Conservation (phyloP, 2,888 invertebrate genomes). For the Apomyelois bistriatella region DNA sequence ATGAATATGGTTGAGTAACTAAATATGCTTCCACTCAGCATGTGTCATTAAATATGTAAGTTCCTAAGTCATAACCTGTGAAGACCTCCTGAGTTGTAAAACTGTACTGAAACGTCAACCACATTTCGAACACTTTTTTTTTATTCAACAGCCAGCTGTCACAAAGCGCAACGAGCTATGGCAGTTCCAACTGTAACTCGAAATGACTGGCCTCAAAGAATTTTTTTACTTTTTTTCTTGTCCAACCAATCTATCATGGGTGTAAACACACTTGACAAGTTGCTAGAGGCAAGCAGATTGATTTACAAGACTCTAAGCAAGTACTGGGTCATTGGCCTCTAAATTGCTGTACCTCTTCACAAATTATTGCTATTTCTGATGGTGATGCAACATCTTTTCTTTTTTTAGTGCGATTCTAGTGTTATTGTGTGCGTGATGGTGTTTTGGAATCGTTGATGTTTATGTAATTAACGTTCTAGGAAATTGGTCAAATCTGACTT, state of each 20-base stretch:
- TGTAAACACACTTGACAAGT: constrained; percentile 14
- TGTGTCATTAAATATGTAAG: too few species aligned
- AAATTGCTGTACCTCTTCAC: constrained; percentile 6
- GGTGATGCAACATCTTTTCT: constrained; percentile 2
- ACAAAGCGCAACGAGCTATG: neutral
- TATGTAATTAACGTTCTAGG: neutral
- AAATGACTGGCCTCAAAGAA: constrained; percentile 1
- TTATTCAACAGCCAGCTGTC: neutral
- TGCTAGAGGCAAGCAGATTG: constrained; percentile 6
- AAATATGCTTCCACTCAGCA: too few species aligned
- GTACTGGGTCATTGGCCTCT: neutral
- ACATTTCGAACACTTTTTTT: neutral
- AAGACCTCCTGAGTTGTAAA: too few species aligned
- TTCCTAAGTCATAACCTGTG: too few species aligned
- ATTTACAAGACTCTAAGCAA: constrained; percentile 1
- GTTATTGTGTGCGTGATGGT: neutral
- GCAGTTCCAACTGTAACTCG: neutral
- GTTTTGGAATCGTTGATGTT: neutral
- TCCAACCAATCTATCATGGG: constrained; percentile 15
- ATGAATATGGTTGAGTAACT: too few species aligned
- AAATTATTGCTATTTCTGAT: constrained; percentile 8
- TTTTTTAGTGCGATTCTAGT: neutral
- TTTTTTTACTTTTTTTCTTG: constrained; percentile 3
- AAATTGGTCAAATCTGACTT: neutral
- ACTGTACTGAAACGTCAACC: neutral